Conservation (phyloP, 2,113 vertebrate species). For the Prochilodus magdalenae region DNA sequence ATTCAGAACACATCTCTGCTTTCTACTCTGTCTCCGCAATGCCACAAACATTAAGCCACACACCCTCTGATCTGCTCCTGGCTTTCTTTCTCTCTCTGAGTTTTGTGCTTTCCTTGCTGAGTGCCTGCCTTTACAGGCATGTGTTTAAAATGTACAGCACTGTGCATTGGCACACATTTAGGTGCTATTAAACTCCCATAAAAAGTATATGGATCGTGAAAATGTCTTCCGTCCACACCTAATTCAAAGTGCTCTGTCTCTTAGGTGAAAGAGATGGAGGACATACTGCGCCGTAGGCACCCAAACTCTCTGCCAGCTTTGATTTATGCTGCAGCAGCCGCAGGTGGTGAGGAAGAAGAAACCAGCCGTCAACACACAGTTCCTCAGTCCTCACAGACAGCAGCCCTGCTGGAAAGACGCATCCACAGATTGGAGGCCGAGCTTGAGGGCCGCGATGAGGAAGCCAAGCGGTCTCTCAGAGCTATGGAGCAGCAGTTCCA, state of each 20-base stretch:
- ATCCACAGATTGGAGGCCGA: slow-evolving; percentile 88
- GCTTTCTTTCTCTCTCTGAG: too few relatives aligned
- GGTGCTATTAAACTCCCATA: slow-evolving; percentile 21
- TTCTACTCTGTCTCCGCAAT: background rate
- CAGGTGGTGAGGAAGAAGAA: background rate
- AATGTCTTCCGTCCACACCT: background rate
- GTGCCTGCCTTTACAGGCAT: background rate
- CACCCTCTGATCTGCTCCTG: slow-evolving; percentile 2
- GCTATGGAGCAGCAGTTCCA: slow-evolving; percentile 93
- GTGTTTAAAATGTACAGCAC: too few relatives aligned
- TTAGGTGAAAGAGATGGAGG: slow-evolving; percentile 94
- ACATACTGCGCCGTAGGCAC: slow-evolving; percentile 83
- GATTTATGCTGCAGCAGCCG: slow-evolving; percentile 86
- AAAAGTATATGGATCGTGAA: background rate
- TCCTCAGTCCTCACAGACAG: slow-evolving; percentile 60
- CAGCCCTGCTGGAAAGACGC: slow-evolving; percentile 84
- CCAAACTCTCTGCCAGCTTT: slow-evolving; percentile 93
- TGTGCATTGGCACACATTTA: too few relatives aligned
- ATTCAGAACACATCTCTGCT: slow-evolving; percentile 13
- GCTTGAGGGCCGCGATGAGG: slow-evolving; percentile 89
- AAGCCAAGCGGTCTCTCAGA: slow-evolving; percentile 87
- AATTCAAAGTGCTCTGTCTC: background rate
- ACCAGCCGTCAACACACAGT: slow-evolving; percentile 47
- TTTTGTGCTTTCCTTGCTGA: background rate
- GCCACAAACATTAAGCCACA: background rate